Base-by-base conservation (phyloP, 2,113 vertebrate genomes). In the Miniopterus natalensis region DNA sequence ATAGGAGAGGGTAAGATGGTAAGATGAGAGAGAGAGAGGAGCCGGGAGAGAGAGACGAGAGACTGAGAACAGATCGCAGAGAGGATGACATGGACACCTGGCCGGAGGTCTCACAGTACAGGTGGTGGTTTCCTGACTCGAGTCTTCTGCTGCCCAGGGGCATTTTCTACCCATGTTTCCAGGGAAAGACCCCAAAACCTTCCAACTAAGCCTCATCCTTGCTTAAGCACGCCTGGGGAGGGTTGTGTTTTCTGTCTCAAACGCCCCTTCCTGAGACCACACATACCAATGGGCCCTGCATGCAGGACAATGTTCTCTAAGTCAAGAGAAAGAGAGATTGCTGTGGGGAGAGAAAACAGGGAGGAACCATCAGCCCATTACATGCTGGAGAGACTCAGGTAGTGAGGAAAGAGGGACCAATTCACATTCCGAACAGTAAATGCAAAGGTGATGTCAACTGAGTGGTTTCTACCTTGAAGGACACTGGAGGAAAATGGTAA, bases 281-380 rank as follows among this genome's bases (percentile, higher is more conserved):
- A 47, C 3, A 29, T 47, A 55, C 61, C 70, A 29, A 36, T 3
- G n/a, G 49, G n/a, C 20, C n/a, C 79, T n/a, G 25, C 53, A 25
- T 40, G 10, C 10, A 79, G 79, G 25, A 55, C 17, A 80, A 8
- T 8, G 3, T 15, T 12, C 21, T 17, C 13, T 47, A 13, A 29
- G 29, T 17, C 10, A 55, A 45, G 71, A 15, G n/a, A 77, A 53
- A 10, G 23, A 55, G 36, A 40, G 17, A 45, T 0, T 9, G n/a
- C 8, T 0, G 40, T 47, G 71, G 36, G 45, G 49, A 8, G 31
- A 73, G 40, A 31, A 11, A 23, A 12, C 23, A 12, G 23, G 31
- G 66, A 81, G 25, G 5, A 9, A 4, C 10, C 9, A 2, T 0
- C 1, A 8, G 2, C 29, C n/a, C 25, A n/a, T 1, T 11, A 27